These are phyloP conservation scores for Trichomalopsis sarcophagae DNA, from an alignment of 1,140 invertebrate genomes.

Conservation along the genomic window DNA sequence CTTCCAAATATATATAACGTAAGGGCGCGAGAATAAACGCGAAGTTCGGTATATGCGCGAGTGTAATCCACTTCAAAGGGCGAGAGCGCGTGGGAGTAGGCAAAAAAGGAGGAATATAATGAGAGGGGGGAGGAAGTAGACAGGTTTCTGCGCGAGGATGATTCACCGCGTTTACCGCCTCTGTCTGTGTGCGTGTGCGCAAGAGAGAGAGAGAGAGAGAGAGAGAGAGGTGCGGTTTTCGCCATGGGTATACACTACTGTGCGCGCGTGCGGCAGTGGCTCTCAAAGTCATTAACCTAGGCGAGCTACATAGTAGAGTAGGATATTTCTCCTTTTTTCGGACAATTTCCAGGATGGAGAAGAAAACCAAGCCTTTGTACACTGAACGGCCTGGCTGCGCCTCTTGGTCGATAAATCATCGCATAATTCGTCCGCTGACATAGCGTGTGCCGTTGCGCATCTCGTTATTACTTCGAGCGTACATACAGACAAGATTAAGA, in stretches of 20 bases:
- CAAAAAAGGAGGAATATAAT: background rate
- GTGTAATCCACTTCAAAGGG: background rate
- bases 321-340: too few relatives aligned
- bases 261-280: too few relatives aligned
- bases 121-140: slow-evolving; percentile 54
- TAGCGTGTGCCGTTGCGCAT: background rate
- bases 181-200: background rate
- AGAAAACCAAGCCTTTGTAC: too few relatives aligned
- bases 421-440: background rate
- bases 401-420: slow-evolving; percentile 1
- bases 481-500: background rate
- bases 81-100: background rate
- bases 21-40: background rate
- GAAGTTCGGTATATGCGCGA: background rate
- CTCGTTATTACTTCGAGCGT: slow-evolving; percentile 7
- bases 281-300: too few relatives aligned
- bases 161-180: slow-evolving; percentile 64
- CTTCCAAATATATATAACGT: background rate
- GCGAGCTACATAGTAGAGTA: too few relatives aligned
- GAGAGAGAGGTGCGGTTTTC: slow-evolving; percentile 43
- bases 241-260: background rate
- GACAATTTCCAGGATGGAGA: too few relatives aligned
- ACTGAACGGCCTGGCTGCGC: too few relatives aligned
- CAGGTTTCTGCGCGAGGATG: slow-evolving; percentile 60
- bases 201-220: background rate